phyloP scores from a whole-genome alignment of 2,888 invertebrate species.

The Abrostola triplasia region DNA sequence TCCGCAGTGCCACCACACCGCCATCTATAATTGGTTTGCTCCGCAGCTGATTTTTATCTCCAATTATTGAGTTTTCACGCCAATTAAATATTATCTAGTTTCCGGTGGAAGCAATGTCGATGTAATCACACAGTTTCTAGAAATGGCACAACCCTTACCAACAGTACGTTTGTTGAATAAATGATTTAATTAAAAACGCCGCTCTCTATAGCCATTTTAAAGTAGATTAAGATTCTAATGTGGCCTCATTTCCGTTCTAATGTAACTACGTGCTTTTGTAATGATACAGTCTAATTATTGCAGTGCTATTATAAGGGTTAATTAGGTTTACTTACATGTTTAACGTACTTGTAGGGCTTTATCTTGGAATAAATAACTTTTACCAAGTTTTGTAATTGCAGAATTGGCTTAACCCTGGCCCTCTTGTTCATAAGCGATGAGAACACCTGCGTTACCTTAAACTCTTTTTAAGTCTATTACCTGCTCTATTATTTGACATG shows the following conservation, averaged over 20 bases:
- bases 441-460: too few relatives aligned
- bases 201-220: slow-evolving; percentile 28
- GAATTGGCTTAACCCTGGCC: too few relatives aligned
- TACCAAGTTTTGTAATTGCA: too few relatives aligned
- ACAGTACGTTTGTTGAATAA: slow-evolving; percentile 56
- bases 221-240: slow-evolving; percentile 22
- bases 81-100: slow-evolving; percentile 85
- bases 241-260: slow-evolving; percentile 27
- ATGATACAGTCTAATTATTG: slow-evolving; percentile 4
- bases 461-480: too few relatives aligned
- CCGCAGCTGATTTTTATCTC: slow-evolving; percentile 84
- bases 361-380: too few relatives aligned
- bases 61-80: slow-evolving; percentile 88
- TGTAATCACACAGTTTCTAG: slow-evolving; percentile 67
- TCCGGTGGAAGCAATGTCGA: slow-evolving; percentile 80
- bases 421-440: too few relatives aligned
- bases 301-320: neutral
- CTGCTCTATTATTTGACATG: too few relatives aligned
- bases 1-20: slow-evolving; percentile 76
- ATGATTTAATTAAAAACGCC: slow-evolving; percentile 49
- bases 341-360: too few relatives aligned
- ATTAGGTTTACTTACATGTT: too few relatives aligned
- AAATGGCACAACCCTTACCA: slow-evolving; percentile 57
- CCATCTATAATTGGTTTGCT: slow-evolving; percentile 83
- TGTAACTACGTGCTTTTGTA: slow-evolving; percentile 8